These are phyloP conservation scores for Zaprionus obscuricornis DNA, from an alignment of 2,888 invertebrate species.

Conservation along the genomic window DNA sequence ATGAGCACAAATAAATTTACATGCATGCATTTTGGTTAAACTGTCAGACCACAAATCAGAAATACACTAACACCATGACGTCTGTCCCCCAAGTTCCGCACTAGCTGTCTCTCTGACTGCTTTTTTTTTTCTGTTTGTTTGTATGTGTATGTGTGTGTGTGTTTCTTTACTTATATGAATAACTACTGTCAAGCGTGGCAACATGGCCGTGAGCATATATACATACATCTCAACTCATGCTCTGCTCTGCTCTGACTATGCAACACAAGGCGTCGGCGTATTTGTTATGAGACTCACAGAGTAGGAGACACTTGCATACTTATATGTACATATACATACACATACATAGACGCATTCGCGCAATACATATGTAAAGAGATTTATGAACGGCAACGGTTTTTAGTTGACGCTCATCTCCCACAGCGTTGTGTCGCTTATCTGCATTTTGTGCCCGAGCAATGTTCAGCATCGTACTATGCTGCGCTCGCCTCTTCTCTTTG, in stretches of 20 bases:
- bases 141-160: slow-evolving; percentile 5
- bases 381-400: slow-evolving; percentile 71
- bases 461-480: neutral
- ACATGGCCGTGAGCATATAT: slow-evolving; percentile 55
- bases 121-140: neutral
- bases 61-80: slow-evolving; percentile 72
- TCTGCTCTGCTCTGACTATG: slow-evolving; percentile 10
- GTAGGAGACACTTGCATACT: neutral
- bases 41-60: slow-evolving; percentile 80
- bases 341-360: slow-evolving; percentile 2
- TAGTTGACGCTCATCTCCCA: slow-evolving; percentile 59
- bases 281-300: slow-evolving; percentile 19
- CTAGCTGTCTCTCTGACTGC: slow-evolving; percentile 12
- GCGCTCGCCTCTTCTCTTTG: neutral
- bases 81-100: slow-evolving; percentile 34
- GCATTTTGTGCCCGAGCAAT: slow-evolving; percentile 27
- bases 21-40: slow-evolving; percentile 78
- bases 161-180: slow-evolving; percentile 65
- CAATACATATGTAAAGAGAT: slow-evolving; percentile 49
- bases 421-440: slow-evolving; percentile 50
- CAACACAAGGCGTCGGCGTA: slow-evolving; percentile 39
- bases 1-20: slow-evolving; percentile 77
- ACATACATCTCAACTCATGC: neutral
- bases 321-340: neutral
- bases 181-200: slow-evolving; percentile 66